Base-by-base conservation (phyloP, 2,113 vertebrate genomes). In the Tachysurus vachellii region DNA sequence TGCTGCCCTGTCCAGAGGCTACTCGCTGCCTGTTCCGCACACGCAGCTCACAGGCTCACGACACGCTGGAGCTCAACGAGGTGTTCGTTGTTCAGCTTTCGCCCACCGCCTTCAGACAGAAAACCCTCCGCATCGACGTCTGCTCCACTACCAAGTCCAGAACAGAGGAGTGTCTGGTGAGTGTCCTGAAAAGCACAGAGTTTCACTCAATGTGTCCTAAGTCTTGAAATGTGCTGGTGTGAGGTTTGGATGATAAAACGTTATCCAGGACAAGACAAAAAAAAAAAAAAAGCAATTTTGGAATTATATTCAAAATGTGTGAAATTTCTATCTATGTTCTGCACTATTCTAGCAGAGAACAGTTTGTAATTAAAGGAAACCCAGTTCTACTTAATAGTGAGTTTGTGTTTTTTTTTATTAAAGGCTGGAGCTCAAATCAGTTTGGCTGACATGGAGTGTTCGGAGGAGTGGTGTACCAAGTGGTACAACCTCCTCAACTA, bases 361-460 rank as follows among this genome's bases (percentile, higher is more conserved):
- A 26, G 50, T 26, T 50, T 26, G 1, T 76, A 71, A 47, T 75
- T 71, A 28, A 50, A 26, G 42, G 11, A 26, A 44, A 5, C 47
- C 47, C 47, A 77, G 0, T 57, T 80, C 28, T 56, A 57, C 14
- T 57, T 57, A 19, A 36, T 36, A 1, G 5, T 54, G 50, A 54
- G 1, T 80, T 7, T 28, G 17, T 2, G 5, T 57, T 85, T 77
- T 80, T 79, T 23, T 0, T 68, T 83, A 84, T 85, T 36, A 6
- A 87, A 99, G 98, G 97, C 97, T 21, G 97, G 97, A 2, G 97
- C 97, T 87, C 97, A 99, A 94, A 97, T 99, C 93, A 99, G 97
- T 91, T 93, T 99, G 91, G 97, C 98, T 44, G 97, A 99, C 73
- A 93, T 97, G 82, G 94, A 94, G 90, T 95, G 92, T 88, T 95